Percentiles rank a stretch among this genome's conserved stretches.
phyloP scores from a whole-genome alignment of 2,888 invertebrate genomes.

The Dolichomitus sp. region DNA sequence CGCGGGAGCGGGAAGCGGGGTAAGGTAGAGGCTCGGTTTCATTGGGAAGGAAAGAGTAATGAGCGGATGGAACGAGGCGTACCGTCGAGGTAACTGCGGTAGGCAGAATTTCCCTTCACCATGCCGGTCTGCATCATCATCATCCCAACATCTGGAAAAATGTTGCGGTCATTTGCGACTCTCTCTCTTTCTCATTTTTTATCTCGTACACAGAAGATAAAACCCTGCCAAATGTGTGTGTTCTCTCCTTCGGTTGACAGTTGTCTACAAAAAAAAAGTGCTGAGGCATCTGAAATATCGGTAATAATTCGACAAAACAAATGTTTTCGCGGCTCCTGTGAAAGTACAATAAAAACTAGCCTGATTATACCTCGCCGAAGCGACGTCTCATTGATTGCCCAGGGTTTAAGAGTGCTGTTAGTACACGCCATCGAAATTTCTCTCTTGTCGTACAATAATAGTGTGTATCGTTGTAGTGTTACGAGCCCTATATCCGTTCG shows the following conservation, averaged over 20 bases:
- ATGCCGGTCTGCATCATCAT: conserved; percentile 98
- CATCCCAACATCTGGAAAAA: conserved; percentile 98
- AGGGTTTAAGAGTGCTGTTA: conserved; percentile 75
- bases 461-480: conserved; percentile 53
- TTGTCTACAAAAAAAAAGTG: conserved; percentile 53
- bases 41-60: conserved; percentile 66
- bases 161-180: conserved; percentile 69
- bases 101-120: conserved; percentile 95
- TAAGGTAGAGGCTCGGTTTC: background rate
- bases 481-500: conserved; percentile 18
- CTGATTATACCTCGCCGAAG: conserved; percentile 27
- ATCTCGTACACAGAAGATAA: conserved; percentile 28
- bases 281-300: conserved; percentile 56
- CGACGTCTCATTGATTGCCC: conserved; percentile 73
- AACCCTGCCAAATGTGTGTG: conserved; percentile 36
- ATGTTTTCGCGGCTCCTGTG: conserved; percentile 30
- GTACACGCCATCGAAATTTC: conserved; percentile 35
- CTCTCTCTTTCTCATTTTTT: conserved; percentile 32
- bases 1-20: conserved; percentile 7
- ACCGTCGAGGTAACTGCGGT: conserved; percentile 93
- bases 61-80: conserved; percentile 87
- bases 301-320: conserved; percentile 3
- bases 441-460: conserved; percentile 21
- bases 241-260: conserved; percentile 31
- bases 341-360: conserved; percentile 4